phyloP scores from a whole-genome alignment of 2,113 vertebrate genomes.

The Lucifuga dentata region DNA sequence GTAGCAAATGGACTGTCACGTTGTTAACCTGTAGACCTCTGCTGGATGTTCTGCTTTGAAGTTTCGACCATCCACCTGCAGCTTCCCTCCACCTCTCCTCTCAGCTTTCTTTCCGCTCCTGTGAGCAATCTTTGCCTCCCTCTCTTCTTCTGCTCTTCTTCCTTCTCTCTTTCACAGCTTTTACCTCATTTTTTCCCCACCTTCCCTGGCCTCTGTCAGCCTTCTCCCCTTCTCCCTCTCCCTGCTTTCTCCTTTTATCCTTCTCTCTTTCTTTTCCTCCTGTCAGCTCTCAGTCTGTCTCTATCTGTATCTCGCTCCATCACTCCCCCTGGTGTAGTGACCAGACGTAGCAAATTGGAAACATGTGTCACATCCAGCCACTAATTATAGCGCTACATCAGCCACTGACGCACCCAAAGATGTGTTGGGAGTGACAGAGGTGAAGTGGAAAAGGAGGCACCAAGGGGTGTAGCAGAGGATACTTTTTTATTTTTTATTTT shows the following conservation, averaged over 20 bases:
- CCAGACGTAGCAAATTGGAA: slow-evolving; percentile 79
- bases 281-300: slow-evolving; percentile 54
- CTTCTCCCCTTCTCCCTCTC: not conserved
- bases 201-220: not conserved
- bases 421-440: slow-evolving; percentile 53
- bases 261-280: slow-evolving; percentile 10
- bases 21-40: slow-evolving; percentile 67
- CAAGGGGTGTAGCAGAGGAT: not conserved
- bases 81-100: slow-evolving; percentile 24
- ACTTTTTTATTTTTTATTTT: no score
- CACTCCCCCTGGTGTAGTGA: slow-evolving; percentile 34
- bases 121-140: slow-evolving; percentile 27
- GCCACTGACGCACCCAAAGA: slow-evolving; percentile 35
- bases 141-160: not conserved
- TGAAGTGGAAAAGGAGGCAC: slow-evolving; percentile 28
- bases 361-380: slow-evolving; percentile 81
- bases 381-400: slow-evolving; percentile 73
- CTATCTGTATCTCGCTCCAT: slow-evolving; percentile 46
- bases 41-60: slow-evolving; percentile 60
- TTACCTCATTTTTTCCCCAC: not conserved
- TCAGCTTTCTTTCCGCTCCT: slow-evolving; percentile 27
- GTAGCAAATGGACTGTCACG: slow-evolving; percentile 69
- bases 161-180: not conserved
- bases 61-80: slow-evolving; percentile 67
- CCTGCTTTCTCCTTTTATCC: not conserved